Base-by-base conservation (phyloP, 2,113 vertebrate species). In the Litocranius walleri region DNA sequence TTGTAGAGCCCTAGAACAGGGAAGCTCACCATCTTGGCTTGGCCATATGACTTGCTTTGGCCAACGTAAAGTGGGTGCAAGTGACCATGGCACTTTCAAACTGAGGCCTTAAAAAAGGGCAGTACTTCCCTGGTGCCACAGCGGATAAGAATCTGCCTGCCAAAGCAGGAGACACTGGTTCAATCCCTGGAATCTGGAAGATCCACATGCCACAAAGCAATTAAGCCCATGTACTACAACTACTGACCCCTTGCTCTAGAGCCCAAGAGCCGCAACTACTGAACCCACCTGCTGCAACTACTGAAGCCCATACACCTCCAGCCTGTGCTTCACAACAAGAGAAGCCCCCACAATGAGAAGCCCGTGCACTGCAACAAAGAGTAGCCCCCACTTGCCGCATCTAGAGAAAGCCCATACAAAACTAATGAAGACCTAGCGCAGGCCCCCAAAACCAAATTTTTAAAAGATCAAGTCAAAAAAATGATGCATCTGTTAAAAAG, bases 241-340 rank as follows among this genome's bases (percentile, higher is more conserved):
- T 43, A 27, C 36, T 43, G 36, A 74, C 21, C 71, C 36, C 1
- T 43, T 43, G 12, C 36, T 77, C 23, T 25, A 77, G 23, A 43
- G 71, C 21, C 21, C 21, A 25, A 43, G 11, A 25, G 71, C 71
- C 1, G 0, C 71, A 43, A 43, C 21, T 6, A 43, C 36, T 3
- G 21, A 43, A 74, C 71, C 5, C 11, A 25, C 67, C 21, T 74
- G 64, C 67, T 25, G 36, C 67, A 40, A 40, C 36, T 25, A 13
- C 11, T 25, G 36, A 43, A 43, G 71, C 71, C 71, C 23, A 25
- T 0, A 23, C 5, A 8, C 21, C 71, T 43, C 1, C 0, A 43
- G 12, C 71, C 14, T 25, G 23, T 27, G 36, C 36, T 74, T 43
- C 12, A 3, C 36, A 40, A 40, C n/a, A 25, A 25, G 67, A 40